Conservation (phyloP, 1,140 invertebrate species). For the Amphibalanus amphitrite region DNA sequence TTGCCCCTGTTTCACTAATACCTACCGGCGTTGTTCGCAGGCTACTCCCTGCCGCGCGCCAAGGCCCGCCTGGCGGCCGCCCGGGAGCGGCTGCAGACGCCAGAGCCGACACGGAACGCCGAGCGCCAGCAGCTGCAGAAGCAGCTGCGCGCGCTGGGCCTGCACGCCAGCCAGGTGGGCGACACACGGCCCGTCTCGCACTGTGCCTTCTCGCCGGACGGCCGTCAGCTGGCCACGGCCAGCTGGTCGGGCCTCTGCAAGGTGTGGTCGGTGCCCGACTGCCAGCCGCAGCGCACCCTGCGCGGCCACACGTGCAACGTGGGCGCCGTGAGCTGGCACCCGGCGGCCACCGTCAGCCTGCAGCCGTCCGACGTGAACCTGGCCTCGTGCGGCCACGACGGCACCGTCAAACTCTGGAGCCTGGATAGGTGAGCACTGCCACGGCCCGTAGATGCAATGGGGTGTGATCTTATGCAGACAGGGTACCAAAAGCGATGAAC, state of each 20-base stretch:
- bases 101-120: conserved; percentile 32
- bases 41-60: conserved; percentile 60
- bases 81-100: conserved; percentile 27
- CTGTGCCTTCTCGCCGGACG: conserved; percentile 78
- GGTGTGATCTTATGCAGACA: too few relatives aligned
- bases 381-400: conserved; percentile 84
- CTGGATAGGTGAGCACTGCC: conserved; percentile 47
- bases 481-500: too few relatives aligned
- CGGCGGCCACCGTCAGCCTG: conserved; percentile 48
- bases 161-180: conserved; percentile 7
- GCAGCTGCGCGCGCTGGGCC: conserved; percentile 25
- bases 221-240: conserved; percentile 65
- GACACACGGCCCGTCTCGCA: conserved; percentile 79
- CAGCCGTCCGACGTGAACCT: conserved; percentile 47
- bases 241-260: conserved; percentile 84
- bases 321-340: conserved; percentile 77
- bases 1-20: too few relatives aligned
- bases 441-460: too few relatives aligned
- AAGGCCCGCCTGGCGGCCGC: conserved; percentile 50
- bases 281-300: conserved; percentile 51
- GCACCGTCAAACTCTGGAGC: conserved; percentile 87
- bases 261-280: conserved; percentile 81
- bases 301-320: conserved; percentile 78
- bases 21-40: conserved; percentile 15
- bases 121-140: conserved; percentile 33